Evolutionary conservation across 1,140 invertebrate genomes (phyloP).

Genomic region (Agrilus planipennis): DNA sequence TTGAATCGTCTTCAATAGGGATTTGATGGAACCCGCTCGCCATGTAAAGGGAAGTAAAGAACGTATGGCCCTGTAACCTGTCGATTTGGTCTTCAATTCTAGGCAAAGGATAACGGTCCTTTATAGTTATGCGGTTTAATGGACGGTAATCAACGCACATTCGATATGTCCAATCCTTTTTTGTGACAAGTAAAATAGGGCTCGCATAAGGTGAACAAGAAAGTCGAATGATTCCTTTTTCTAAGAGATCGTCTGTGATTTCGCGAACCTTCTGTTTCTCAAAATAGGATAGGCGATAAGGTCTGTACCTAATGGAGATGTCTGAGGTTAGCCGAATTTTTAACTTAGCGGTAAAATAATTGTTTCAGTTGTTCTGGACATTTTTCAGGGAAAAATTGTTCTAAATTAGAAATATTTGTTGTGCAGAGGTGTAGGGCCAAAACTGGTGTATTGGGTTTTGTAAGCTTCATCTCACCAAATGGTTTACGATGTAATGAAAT

Average conservation of each 20-base stretch:
- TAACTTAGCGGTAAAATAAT: no score
- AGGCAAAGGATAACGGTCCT: conserved; percentile 28
- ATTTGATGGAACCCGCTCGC: conserved; percentile 16
- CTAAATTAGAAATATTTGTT: no score
- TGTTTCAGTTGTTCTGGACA: no score
- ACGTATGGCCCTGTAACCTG: conserved; percentile 11
- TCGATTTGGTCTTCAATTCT: conserved; percentile 29
- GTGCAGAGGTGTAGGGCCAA: no score
- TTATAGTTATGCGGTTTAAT: conserved; percentile 28
- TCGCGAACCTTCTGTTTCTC: conserved; percentile 5
- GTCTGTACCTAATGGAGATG: conserved; percentile 4
- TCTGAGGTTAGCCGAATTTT: conserved; percentile 2
- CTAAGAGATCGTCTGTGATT: conserved; percentile 7
- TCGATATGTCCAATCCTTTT: conserved; percentile 25
- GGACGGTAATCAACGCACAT: conserved; percentile 30
- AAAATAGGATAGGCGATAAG: conserved; percentile 1
- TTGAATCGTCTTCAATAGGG: conserved; percentile 7
- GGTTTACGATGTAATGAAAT: no score
- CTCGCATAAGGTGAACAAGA: conserved; percentile 23
- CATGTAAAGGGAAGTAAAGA: conserved; percentile 20
- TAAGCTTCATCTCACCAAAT: no score
- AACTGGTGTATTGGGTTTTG: no score
- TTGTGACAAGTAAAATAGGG: conserved; percentile 26
- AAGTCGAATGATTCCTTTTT: conserved; percentile 11
- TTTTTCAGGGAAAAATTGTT: no score